These are phyloP conservation scores for Temnothorax ravouxi DNA, from an alignment of 2,888 invertebrate genomes.

Conservation along the genomic window DNA sequence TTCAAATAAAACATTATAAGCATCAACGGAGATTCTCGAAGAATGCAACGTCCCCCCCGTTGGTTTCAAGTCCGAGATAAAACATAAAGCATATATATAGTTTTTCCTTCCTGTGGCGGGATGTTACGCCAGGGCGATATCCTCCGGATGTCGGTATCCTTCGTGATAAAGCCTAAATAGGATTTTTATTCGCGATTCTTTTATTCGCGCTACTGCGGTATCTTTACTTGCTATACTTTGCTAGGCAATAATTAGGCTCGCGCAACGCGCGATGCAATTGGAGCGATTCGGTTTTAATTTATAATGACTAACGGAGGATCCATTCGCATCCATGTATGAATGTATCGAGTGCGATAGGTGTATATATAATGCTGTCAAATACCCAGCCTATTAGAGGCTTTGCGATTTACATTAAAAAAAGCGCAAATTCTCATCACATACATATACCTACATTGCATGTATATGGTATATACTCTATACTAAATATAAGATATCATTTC, in stretches of 20 bases:
- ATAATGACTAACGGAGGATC: too few species aligned
- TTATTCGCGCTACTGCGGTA: background rate
- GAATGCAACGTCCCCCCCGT: constrained; percentile 1
- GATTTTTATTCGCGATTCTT: constrained; percentile 19
- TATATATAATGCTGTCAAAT: too few species aligned
- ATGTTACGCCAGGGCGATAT: constrained; percentile 64
- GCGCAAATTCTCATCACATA: too few species aligned
- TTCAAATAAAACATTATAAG: background rate
- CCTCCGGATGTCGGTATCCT: constrained; percentile 75
- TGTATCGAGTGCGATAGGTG: too few species aligned
- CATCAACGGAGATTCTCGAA: background rate
- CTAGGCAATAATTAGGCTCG: constrained; percentile 67
- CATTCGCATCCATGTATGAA: too few species aligned
- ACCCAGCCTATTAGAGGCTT: too few species aligned
- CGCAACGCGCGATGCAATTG: constrained; percentile 63
- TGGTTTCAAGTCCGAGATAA: constrained; percentile 36
- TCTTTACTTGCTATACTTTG: background rate
- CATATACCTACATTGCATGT: too few species aligned
- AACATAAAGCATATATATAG: background rate
- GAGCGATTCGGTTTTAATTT: too few species aligned
- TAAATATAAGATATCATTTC: too few species aligned
- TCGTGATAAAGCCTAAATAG: constrained; percentile 65
- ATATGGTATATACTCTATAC: too few species aligned
- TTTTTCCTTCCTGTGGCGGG: constrained; percentile 67
- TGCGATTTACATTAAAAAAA: too few species aligned